A percentile compares a stretch with the other conserved stretches of the same genome.
Evolutionary conservation across 2,113 vertebrate species (phyloP).

Genomic region (Bambusicola thoracicus): DNA sequence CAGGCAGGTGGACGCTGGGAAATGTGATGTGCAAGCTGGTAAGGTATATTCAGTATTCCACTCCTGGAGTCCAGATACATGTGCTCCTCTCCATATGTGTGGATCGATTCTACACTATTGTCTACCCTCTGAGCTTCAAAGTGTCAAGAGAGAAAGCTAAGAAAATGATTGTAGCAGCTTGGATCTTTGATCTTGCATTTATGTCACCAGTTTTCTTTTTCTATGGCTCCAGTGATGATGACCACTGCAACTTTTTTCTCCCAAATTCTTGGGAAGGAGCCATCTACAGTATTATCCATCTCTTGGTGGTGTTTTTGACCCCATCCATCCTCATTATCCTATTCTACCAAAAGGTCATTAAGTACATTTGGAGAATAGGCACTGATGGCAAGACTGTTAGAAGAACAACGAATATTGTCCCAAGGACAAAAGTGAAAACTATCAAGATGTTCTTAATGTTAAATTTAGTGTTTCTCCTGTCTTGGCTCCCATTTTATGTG

Average conservation of each 20-base stretch:
- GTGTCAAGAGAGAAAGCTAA: conserved; percentile 94
- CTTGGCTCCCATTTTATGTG: conserved; percentile 90
- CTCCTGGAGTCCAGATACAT: conserved; percentile 87
- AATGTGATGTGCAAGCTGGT: conserved; percentile 79
- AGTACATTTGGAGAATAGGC: conserved; percentile 93
- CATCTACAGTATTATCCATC: conserved; percentile 77
- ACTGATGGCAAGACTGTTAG: conserved; percentile 86
- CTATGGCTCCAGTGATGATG: conserved; percentile 71
- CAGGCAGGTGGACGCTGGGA: conserved; percentile 84
- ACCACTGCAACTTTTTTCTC: conserved; percentile 88
- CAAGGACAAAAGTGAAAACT: conserved; percentile 95
- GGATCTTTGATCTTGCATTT: conserved; percentile 83
- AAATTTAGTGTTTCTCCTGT: conserved; percentile 86
- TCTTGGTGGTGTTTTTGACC: conserved; percentile 83
- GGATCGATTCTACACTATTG: conserved; percentile 92
- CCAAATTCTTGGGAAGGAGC: conserved; percentile 84
- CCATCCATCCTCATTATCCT: conserved; percentile 83
- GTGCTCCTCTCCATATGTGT: conserved; percentile 91
- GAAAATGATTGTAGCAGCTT: conserved; percentile 90
- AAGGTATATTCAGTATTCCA: conserved; percentile 89
- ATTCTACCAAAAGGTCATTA: conserved; percentile 92
- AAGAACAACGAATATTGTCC: conserved; percentile 92
- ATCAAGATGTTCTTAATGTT: conserved; percentile 95
- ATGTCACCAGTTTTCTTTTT: conserved; percentile 86
- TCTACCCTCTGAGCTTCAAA: conserved; percentile 95